Percentiles rank a stretch among this genome's conserved stretches.
These are phyloP conservation scores for Datnioides undecimradiatus DNA, from an alignment of 2,113 vertebrate genomes.

Conservation along the genomic window DNA sequence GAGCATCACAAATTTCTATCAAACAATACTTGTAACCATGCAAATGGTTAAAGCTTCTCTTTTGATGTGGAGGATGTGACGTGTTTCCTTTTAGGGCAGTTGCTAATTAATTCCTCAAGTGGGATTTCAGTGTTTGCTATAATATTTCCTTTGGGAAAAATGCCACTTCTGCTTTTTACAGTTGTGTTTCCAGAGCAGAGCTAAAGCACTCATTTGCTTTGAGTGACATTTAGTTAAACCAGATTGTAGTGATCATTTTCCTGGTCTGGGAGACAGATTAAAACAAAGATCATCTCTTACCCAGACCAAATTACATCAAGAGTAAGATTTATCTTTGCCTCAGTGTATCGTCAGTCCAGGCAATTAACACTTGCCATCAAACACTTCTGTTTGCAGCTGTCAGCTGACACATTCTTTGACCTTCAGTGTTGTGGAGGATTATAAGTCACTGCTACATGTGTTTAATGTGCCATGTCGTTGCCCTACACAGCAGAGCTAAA, in stretches of 20 bases:
- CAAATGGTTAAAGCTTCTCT: conserved; percentile 6
- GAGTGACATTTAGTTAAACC: conserved; percentile 4
- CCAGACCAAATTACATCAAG: neutral
- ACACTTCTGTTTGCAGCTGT: neutral
- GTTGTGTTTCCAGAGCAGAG: conserved; percentile 10
- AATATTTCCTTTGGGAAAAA: conserved; percentile 43
- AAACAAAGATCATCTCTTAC: neutral
- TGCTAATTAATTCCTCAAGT: conserved; percentile 52
- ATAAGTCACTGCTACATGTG: conserved; percentile 5
- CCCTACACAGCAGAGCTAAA: neutral
- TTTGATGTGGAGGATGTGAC: neutral
- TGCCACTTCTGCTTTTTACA: conserved; percentile 2
- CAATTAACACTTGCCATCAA: neutral
- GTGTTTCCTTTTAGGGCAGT: conserved; percentile 28
- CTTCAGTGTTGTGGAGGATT: conserved; percentile 11
- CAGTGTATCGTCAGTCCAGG: neutral
- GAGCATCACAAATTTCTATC: conserved; percentile 22
- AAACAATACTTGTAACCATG: neutral
- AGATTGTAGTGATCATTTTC: neutral
- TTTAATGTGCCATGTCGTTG: neutral
- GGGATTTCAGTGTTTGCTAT: conserved; percentile 35
- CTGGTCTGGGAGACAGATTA: neutral
- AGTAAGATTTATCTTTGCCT: neutral
- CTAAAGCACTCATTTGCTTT: conserved; percentile 25
- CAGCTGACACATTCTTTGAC: neutral